These are phyloP conservation scores for Argyresthia albistria DNA, from an alignment of 2,888 invertebrate species.

Conservation along the genomic window DNA sequence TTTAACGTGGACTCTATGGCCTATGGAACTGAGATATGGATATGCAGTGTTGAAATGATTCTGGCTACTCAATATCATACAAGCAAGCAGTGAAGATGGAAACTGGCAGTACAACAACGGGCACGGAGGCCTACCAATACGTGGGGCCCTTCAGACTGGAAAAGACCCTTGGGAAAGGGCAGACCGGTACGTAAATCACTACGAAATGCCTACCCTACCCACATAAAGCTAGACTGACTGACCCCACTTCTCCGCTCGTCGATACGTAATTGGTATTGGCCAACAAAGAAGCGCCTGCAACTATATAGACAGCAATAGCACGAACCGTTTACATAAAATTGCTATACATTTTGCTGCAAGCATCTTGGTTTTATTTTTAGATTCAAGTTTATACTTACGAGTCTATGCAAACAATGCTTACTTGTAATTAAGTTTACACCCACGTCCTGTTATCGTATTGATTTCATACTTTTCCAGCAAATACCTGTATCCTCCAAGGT, in stretches of 20 bases:
- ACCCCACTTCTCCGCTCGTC: too few relatives aligned
- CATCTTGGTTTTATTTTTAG: too few relatives aligned
- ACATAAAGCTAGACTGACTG: too few relatives aligned
- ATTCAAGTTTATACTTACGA: too few relatives aligned
- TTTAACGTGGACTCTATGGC: slow-evolving; percentile 1
- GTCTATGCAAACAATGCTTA: too few relatives aligned
- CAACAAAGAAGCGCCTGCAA: slow-evolving; percentile 19
- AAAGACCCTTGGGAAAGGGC: slow-evolving; percentile 99
- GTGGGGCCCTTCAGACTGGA: slow-evolving; percentile 99
- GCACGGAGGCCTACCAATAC: slow-evolving; percentile 84
- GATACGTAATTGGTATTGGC: too few relatives aligned
- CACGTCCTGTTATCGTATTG: background rate
- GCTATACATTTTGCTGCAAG: background rate
- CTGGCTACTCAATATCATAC: slow-evolving; percentile 17
- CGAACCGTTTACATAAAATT: too few relatives aligned
- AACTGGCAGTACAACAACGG: slow-evolving; percentile 37
- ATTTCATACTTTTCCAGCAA: too few relatives aligned
- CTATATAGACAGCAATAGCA: too few relatives aligned
- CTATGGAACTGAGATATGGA: slow-evolving; percentile 1
- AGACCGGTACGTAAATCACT: slow-evolving; percentile 83
- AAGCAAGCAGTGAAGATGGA: slow-evolving; percentile 45
- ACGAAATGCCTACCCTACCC: too few relatives aligned
- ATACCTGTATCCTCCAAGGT: too few relatives aligned
- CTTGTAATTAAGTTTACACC: background rate
- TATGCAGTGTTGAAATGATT: slow-evolving; percentile 15